Conservation (phyloP, 2,888 invertebrate genomes). For the Selenia dentaria region DNA sequence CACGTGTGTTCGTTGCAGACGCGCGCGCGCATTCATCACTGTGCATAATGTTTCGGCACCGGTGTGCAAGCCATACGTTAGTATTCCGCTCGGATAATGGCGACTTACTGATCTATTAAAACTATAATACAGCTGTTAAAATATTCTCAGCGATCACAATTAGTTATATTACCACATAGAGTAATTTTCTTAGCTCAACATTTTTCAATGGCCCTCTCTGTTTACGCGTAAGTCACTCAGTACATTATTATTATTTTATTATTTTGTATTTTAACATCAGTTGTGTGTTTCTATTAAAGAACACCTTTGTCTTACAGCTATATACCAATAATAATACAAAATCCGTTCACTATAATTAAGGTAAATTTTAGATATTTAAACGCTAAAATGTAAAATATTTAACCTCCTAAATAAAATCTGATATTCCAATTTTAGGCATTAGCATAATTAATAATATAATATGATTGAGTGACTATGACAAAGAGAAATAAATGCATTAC, state of each 20-base stretch:
- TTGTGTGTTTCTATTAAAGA: constrained; percentile 76
- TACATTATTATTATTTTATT: constrained; percentile 61
- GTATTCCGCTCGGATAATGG: constrained; percentile 29
- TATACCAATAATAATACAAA: constrained; percentile 83
- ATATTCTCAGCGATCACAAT: constrained; percentile 83
- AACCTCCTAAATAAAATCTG: constrained; percentile 85
- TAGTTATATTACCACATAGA: constrained; percentile 81
- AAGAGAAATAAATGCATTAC: constrained; percentile 83
- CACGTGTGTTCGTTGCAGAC: too few species aligned
- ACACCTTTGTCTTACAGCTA: constrained; percentile 82
- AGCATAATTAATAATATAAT: constrained; percentile 80
- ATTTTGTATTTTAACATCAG: constrained; percentile 80
- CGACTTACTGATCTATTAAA: constrained; percentile 72
- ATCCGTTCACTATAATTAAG: constrained; percentile 84
- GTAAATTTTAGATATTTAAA: constrained; percentile 85
- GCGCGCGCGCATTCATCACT: constrained; percentile 3
- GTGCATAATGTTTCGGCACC: background rate
- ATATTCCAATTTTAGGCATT: constrained; percentile 84
- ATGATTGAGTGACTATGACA: constrained; percentile 82
- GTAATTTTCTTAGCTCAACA: constrained; percentile 83
- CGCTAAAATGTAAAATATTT: constrained; percentile 85
- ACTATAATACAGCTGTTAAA: constrained; percentile 80
- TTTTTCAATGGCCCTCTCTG: constrained; percentile 84
- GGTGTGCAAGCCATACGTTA: constrained; percentile 2
- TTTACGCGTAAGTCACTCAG: constrained; percentile 85